Base-by-base conservation (phyloP, 2,797 vertebrate genomes). In the Alfaro cultratus region DNA sequence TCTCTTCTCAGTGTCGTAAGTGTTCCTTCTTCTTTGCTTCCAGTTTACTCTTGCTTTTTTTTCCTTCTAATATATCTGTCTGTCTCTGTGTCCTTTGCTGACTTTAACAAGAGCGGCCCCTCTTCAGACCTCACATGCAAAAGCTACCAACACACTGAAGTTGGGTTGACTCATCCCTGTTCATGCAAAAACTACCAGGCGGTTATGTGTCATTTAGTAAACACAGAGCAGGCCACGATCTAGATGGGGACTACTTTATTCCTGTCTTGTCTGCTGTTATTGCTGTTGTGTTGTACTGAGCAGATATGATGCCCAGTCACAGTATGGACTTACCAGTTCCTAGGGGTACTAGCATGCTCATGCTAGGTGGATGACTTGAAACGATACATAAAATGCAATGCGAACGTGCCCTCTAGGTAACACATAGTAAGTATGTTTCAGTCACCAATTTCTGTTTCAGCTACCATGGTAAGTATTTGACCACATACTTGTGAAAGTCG, bases 321-420 rank as follows among this genome's bases (percentile, higher is more conserved):
- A 96, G 95, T 97, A 96, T 97, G 96, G 96, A 97, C 95, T 97
- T 96, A 96, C 96, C 96, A 97, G 96, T 97, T 94, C 96, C 92
- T 96, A 96, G 95, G 90, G 91, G 96, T 96, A 96, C 86, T 87
- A 96, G 96, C 95, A 96, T 96, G 85, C 92, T 92, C 75, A 83
- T 95, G 94, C 94, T 93, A 84, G 83, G 73, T 88, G 89, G 88
- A 80, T 87, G 74, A 82, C 79, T 73, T 88, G 80, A 87, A 78
- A 51, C 82, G 75, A 80, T 88, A 72, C 77, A 80, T 75, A 80
- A 77, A 87, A 77, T 87, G 85, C 85, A 89, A 80, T 62, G 55
- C 87, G 90, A 82, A 81, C 84, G 75, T 85, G 36, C 83, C 70
- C 45, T 90, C 75, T 93, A 87, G 91, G 78, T 92, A 23, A 93